Evolutionary conservation across 2,888 invertebrate genomes (phyloP), one percentile per base, ranked within the genome.

Genomic region (Perdita meconis): DNA sequence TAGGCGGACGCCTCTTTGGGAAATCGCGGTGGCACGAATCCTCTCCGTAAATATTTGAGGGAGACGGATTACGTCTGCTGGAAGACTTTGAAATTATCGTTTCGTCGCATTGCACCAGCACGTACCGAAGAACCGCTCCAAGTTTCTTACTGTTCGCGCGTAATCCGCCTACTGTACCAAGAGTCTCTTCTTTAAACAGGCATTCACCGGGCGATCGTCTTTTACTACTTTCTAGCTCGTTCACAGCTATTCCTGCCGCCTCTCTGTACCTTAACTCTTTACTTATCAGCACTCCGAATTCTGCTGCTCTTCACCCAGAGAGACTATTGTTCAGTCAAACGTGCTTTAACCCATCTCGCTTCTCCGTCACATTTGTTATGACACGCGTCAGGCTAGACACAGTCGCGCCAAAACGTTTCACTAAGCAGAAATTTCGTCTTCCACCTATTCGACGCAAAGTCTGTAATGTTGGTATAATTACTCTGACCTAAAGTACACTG

Each of bases 71-170:
- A 72, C 66, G 30, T 16, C 30, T 61, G 19, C 42, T 51, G 50
- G 51, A 53, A 57, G 57, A 55, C 63, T 55, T 19, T 60, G 53
- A 65, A 64, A 74, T 69, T 65, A 69, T 78, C 69, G 56, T 53
- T 69, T 65, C 56, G 74, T 69, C 78, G 78, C 78, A 78, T 61
- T 74, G 78, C 78, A 69, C 74, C 78, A 74, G n/a, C 74, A 74
- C 74, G 78, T 74, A 61, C 77, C 50, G 24, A 38, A 22, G 2
- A 1, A 24, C 50, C 55, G 26, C 56, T 57, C 10, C 36, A 66
- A 66, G 24, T 70, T 70, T 63, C 70, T 72, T 69, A 36, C 38
- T 10, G 12, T 13, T 36, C 24, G 19, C 36, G 0, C 42, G 38
- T 42, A 44, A 71, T 59, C 64, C 47, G 47, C 22, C 47, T 50